Base-by-base conservation (phyloP, 35 echinoderm and acorn worm species). In the Anneissia japonica region DNA sequence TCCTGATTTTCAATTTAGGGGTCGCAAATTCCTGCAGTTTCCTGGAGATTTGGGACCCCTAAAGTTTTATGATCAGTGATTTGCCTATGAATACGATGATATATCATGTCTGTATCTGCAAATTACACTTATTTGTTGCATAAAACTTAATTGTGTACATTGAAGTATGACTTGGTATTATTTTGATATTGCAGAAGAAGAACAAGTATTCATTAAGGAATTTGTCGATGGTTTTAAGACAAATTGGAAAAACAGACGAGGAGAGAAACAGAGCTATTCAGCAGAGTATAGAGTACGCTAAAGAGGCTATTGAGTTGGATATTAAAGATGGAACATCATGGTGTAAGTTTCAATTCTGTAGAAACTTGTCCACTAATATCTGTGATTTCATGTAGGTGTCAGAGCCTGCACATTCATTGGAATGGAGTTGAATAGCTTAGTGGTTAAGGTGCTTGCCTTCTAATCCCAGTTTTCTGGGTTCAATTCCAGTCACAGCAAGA, bases 201-300 rank as follows among this genome's bases (percentile, higher is more conserved):
- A 93, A 94, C 84, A 94, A 98, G 75, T 79, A 91, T 32, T 98
- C 91, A 23, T 75, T 94, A 30, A 83, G 95, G 23, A 98, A 98
- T 79, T 46, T 98, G 73, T 98, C 95, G 41, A 98, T 98, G 95
- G 95, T 98, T 46, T 72, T 98, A 16, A 56, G 95, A 5, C 95
- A 98, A 37, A 86, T 98, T n/a, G 95, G 95, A 17, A 86, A 78
- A n/a, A 87, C 81, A 36, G 55, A 36, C 4, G 79, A 87, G 43
- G 91, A 94, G 56, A 89, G 84, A 72, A 74, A 83, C 74, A 88
- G 91, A 37, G 86, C 73, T 73, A 89, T 98, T 31, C 91, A 98
- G 36, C 82, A 94, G 40, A 98, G 95, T 76, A 84, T 98, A 17
- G 82, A 94, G 21, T 74, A 91, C 80, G 89, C 92, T 21, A 94